Evolutionary conservation across 1,140 invertebrate species (phyloP), one percentile per base, ranked within the genome.

Genomic region (Artemia franciscana): DNA sequence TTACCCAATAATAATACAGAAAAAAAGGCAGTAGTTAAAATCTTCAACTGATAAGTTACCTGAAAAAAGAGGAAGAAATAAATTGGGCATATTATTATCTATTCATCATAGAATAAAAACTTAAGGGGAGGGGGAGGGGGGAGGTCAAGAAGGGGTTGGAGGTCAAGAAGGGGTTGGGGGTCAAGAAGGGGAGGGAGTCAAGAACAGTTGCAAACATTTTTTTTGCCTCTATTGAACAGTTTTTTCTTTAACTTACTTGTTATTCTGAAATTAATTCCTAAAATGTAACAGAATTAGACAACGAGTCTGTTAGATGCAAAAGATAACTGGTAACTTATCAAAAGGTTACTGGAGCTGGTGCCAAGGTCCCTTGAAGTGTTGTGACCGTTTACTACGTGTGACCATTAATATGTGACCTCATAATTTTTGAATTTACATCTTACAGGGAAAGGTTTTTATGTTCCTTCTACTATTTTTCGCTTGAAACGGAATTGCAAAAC

Each of bases 21-120:
- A 67, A 78, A 79, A 39, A 78, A 63, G 12, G 78, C 78, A 5
- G 76, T 78, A 5, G 76, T 76, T 5, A 78, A 65, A 62, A 78
- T 78, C 68, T 78, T 79, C n/a, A 79, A 62, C 63, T 77, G 75
- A 67, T 76, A 77, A 23, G 76, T 75, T 1, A 78, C 75, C 73
- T 76, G 30, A 24, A 26, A 28, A 57, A 56, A 28, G n/a, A 60
- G 57, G 15, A 63, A 28, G 15, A 57, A 59, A 5, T 60, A 59
- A 30, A 59, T 24, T 23, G 21, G 15, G 25, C 59, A 30, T 57
- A 24, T 7, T 4, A 25, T 57, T 60, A 15, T 59, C 25, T 3
- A 25, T 63, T 25, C 18, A 0, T 51, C 18, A 5, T 61, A 51
- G 7, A 15, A 57, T 12, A 57, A 56, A 58, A 61, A 58, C 7